These are phyloP conservation scores for Todiramphus chloris DNA, from an alignment of 2,113 vertebrate genomes.

Conservation along the genomic window DNA sequence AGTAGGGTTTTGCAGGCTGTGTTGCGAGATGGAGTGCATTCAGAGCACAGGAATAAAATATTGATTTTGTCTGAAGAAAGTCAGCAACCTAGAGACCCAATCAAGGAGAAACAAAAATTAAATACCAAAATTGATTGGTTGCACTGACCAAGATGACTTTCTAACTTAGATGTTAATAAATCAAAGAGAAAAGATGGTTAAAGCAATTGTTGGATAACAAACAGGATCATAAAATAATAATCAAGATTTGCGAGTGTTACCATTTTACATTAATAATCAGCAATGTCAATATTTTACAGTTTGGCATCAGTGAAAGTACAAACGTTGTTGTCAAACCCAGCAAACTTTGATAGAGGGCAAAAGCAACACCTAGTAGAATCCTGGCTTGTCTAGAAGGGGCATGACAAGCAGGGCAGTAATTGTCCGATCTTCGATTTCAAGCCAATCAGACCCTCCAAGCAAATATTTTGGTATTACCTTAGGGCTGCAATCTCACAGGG, in stretches of 20 bases:
- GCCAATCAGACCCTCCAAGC: not conserved
- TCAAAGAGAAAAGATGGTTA: slow-evolving; percentile 77
- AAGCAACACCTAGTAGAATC: not conserved
- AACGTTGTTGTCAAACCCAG: not conserved
- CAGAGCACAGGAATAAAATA: slow-evolving; percentile 83
- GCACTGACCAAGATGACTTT: slow-evolving; percentile 76
- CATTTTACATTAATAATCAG: slow-evolving; percentile 36
- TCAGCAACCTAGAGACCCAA: slow-evolving; percentile 79
- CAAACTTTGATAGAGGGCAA: not conserved
- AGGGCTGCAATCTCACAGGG: not conserved
- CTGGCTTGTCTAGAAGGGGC: not conserved
- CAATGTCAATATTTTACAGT: slow-evolving; percentile 16
- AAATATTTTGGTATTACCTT: not conserved
- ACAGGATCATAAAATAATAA: slow-evolving; percentile 62
- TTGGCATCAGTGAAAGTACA: not conserved
- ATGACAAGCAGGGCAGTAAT: not conserved
- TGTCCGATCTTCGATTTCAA: not conserved
- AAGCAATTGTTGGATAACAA: slow-evolving; percentile 40
- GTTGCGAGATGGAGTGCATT: slow-evolving; percentile 42
- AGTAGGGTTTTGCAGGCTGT: slow-evolving; percentile 11
- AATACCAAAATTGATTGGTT: slow-evolving; percentile 92
- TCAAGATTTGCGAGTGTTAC: slow-evolving; percentile 36
- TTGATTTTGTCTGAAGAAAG: slow-evolving; percentile 81
- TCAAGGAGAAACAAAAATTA: slow-evolving; percentile 87
- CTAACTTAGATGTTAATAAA: slow-evolving; percentile 83